A percentile compares a stretch with the other conserved stretches of the same genome.
phyloP scores from a whole-genome alignment of 2,888 invertebrate species.

The Tridacna crocea region DNA sequence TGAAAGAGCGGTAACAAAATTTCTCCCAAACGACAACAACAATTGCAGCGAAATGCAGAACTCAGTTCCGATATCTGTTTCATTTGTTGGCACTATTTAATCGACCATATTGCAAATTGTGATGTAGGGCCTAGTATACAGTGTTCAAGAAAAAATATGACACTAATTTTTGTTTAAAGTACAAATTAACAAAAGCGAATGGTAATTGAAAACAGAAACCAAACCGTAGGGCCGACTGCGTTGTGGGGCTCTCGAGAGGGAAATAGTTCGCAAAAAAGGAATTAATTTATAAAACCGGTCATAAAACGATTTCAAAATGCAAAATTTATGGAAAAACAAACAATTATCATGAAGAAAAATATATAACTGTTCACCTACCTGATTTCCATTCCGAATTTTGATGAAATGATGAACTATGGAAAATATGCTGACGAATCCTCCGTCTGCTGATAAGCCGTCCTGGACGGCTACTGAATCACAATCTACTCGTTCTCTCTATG shows the following conservation, averaged over 20 bases:
- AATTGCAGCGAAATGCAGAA: no score
- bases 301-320: not conserved
- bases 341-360: not conserved
- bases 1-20: no score
- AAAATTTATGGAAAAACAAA: not conserved
- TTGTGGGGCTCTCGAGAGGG: conserved; percentile 22
- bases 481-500: not conserved
- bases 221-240: conserved; percentile 7
- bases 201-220: conserved; percentile 14
- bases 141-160: no score
- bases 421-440: conserved; percentile 18
- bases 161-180: no score
- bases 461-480: conserved; percentile 27
- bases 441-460: conserved; percentile 30
- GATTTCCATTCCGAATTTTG: conserved; percentile 45
- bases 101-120: no score
- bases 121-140: no score
- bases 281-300: not conserved
- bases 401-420: not conserved
- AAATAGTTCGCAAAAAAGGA: not conserved
- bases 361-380: conserved; percentile 34
- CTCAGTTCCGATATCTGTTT: no score
- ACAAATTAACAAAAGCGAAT: no score
- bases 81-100: no score
- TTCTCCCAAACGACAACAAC: no score